Evolutionary conservation across 2,888 invertebrate genomes (phyloP).

Genomic region (Atethmia centrago): DNA sequence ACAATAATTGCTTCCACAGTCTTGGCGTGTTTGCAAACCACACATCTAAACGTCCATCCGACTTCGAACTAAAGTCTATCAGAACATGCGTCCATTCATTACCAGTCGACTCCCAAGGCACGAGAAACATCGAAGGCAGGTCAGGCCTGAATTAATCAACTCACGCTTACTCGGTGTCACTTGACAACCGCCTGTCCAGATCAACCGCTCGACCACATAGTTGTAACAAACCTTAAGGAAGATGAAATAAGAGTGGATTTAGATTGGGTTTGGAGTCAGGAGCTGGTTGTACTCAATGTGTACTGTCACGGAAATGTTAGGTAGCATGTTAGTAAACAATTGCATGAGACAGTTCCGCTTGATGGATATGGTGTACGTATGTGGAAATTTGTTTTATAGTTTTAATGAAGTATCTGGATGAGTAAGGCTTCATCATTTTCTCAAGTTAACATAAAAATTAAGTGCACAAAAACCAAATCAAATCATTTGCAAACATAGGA

Average conservation of each 20-base stretch:
- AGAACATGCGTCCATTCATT: constrained; percentile 60
- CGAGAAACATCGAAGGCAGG: constrained; percentile 73
- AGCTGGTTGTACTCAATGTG: constrained; percentile 58
- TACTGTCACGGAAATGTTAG: constrained; percentile 66
- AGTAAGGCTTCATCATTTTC: neutral
- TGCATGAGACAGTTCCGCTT: constrained; percentile 64
- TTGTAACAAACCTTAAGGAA: constrained; percentile 36
- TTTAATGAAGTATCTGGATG: constrained; percentile 20
- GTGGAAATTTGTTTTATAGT: constrained; percentile 38
- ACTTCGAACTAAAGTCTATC: constrained; percentile 50
- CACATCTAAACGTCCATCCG: constrained; percentile 50
- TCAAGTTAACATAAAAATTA: neutral
- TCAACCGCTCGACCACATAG: constrained; percentile 54
- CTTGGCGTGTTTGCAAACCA: constrained; percentile 52
- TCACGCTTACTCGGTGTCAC: constrained; percentile 72
- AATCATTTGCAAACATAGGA: neutral
- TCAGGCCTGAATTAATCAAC: constrained; percentile 78
- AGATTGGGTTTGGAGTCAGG: neutral
- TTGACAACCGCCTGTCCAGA: constrained; percentile 71
- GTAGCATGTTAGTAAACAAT: constrained; percentile 67
- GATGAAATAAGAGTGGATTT: constrained; percentile 34
- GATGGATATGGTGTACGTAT: constrained; percentile 58
- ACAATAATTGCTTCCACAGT: constrained; percentile 37
- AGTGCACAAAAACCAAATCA: no score
- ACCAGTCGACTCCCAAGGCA: constrained; percentile 65